These are phyloP conservation scores for Corythaixoides concolor DNA, from an alignment of 2,113 vertebrate species.

Conservation along the genomic window DNA sequence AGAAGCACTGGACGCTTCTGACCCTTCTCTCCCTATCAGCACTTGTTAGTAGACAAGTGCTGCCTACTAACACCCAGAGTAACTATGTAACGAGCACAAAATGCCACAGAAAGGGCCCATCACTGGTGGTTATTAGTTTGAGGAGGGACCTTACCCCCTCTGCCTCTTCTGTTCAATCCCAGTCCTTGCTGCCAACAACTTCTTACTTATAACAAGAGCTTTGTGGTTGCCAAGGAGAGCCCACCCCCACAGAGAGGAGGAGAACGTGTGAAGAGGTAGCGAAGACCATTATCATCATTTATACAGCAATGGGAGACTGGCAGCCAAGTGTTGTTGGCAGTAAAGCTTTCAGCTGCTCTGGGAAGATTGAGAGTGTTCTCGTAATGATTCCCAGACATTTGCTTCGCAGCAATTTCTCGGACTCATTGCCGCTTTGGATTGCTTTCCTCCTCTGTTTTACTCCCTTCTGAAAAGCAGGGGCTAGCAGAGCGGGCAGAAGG, in stretches of 20 bases:
- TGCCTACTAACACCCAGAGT: not conserved
- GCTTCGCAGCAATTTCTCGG: not conserved
- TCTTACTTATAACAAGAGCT: not conserved
- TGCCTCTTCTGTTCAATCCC: not conserved
- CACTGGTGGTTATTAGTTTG: not conserved
- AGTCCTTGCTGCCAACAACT: not conserved
- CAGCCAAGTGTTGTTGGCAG: constrained; percentile 55
- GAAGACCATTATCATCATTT: constrained; percentile 53
- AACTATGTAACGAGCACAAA: not conserved
- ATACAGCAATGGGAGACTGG: constrained; percentile 43
- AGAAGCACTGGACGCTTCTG: not conserved
- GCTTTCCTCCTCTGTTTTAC: not conserved
- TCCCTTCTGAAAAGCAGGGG: not conserved
- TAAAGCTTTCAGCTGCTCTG: constrained; percentile 62
- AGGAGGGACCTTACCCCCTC: not conserved
- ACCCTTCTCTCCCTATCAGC: not conserved
- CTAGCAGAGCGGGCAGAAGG: not conserved
- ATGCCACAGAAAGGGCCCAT: not conserved
- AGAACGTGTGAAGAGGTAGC: constrained; percentile 36
- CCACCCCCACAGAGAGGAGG: not conserved
- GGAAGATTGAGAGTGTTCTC: constrained; percentile 32
- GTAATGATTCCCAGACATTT: constrained; percentile 61
- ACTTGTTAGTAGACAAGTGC: not conserved
- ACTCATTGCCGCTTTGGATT: not conserved
- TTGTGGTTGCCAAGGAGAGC: constrained; percentile 8